These are phyloP conservation scores for Hyposmocoma kahamanoa DNA, from an alignment of 1,140 invertebrate species.

Conservation along the genomic window DNA sequence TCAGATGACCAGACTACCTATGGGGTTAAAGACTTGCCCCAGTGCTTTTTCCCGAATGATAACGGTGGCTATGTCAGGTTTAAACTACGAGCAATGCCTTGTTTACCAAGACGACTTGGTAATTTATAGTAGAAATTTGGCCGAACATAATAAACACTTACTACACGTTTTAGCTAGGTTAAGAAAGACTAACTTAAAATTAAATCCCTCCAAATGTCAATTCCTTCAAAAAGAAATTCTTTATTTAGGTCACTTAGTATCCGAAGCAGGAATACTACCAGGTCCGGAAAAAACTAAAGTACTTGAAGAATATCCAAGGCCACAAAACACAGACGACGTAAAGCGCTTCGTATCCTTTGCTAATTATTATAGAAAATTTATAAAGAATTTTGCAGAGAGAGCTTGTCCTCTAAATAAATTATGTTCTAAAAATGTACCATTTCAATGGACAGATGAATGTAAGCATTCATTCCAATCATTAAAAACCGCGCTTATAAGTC, in stretches of 20 bases:
- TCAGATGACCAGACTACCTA: slow-evolving; percentile 1
- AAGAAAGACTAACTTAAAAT: neutral
- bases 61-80: neutral
- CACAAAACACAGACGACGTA: neutral
- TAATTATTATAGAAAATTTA: slow-evolving; percentile 1
- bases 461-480: neutral
- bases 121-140: neutral
- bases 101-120: slow-evolving; percentile 2
- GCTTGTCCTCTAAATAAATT: neutral
- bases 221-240: neutral
- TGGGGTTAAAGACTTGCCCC: neutral
- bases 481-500: neutral
- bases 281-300: neutral
- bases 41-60: neutral
- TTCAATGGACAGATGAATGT: neutral
- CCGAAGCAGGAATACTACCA: neutral
- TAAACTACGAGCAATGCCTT: neutral
- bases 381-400: neutral
- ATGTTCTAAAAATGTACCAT: neutral
- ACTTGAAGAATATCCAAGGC: neutral
- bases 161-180: neutral
- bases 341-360: neutral
- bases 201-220: neutral
- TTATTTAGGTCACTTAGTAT: neutral
- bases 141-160: neutral